Percentiles rank a stretch among this genome's conserved stretches.
Evolutionary conservation across 1,140 invertebrate genomes (phyloP).

Genomic region (Sycophila sp.): DNA sequence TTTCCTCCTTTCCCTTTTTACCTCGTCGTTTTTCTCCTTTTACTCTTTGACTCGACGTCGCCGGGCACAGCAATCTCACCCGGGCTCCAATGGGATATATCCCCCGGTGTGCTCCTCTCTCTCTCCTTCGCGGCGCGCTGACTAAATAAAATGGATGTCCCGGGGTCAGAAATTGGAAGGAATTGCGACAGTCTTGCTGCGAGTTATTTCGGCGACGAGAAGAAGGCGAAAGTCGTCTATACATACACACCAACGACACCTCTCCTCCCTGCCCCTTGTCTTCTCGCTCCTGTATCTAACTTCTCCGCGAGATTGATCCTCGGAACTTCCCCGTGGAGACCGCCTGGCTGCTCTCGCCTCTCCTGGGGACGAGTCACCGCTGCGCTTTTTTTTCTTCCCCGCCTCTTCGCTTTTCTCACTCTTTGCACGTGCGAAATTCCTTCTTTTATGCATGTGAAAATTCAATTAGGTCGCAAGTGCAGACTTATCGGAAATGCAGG

Average conservation of each 20-base stretch:
- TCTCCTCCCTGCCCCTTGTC: not conserved
- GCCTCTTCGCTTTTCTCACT: not conserved
- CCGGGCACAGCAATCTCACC: conserved; percentile 3
- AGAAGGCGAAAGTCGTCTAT: conserved; percentile 32
- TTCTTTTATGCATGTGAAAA: not conserved
- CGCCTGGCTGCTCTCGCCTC: not conserved
- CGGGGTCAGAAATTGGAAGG: conserved; percentile 61
- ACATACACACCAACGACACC: conserved; percentile 7
- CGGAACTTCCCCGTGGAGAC: conserved; percentile 17
- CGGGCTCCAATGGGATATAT: conserved; percentile 47
- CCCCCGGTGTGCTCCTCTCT: conserved; percentile 31
- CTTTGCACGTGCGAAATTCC: not conserved
- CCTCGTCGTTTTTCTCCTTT: conserved; percentile 39
- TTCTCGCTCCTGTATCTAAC: not conserved
- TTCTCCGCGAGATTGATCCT: conserved; percentile 23
- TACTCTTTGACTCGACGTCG: conserved; percentile 9
- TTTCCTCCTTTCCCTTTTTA: conserved; percentile 32
- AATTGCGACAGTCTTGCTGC: conserved; percentile 51
- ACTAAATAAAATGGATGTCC: conserved; percentile 66
- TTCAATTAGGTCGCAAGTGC: conserved; percentile 3
- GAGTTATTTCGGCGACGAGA: conserved; percentile 34
- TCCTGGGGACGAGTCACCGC: not conserved
- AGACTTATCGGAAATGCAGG: not conserved
- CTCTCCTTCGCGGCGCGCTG: conserved; percentile 41
- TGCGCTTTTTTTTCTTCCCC: not conserved